Evolutionary conservation across 2,888 invertebrate genomes (phyloP).

Genomic region (Poecilus cupreus): DNA sequence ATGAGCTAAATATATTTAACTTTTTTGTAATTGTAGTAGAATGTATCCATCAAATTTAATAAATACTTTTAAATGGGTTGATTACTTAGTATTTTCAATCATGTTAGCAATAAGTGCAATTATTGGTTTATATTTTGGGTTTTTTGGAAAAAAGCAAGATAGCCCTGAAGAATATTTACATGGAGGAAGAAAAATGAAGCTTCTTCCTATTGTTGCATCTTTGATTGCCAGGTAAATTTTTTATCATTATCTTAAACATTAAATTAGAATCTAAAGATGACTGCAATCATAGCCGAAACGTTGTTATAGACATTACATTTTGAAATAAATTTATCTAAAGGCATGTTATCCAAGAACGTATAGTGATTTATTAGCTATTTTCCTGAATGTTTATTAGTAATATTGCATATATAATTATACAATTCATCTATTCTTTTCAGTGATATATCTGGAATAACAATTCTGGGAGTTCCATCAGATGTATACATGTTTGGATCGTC

Average conservation of each 20-base stretch:
- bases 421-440: too few species aligned
- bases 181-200: conserved; percentile 83
- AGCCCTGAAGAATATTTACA: conserved; percentile 82
- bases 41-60: background rate
- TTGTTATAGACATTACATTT: too few species aligned
- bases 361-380: too few species aligned
- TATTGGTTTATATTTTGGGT: conserved; percentile 79
- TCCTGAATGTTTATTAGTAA: too few species aligned
- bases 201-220: conserved; percentile 84
- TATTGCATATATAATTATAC: too few species aligned
- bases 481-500: background rate
- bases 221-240: conserved; percentile 83
- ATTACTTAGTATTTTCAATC: conserved; percentile 75
- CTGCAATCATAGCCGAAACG: too few species aligned
- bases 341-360: too few species aligned
- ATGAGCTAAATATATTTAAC: too few species aligned
- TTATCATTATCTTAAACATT: too few species aligned
- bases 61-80: conserved; percentile 70
- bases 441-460: conserved; percentile 83
- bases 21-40: too few species aligned
- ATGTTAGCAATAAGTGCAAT: conserved; percentile 75
- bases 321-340: too few species aligned
- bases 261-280: too few species aligned
- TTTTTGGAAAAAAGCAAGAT: conserved; percentile 76
- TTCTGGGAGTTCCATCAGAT: conserved; percentile 78